Evolutionary conservation across 2,797 vertebrate species (phyloP).

Genomic region (Danio choprae): DNA sequence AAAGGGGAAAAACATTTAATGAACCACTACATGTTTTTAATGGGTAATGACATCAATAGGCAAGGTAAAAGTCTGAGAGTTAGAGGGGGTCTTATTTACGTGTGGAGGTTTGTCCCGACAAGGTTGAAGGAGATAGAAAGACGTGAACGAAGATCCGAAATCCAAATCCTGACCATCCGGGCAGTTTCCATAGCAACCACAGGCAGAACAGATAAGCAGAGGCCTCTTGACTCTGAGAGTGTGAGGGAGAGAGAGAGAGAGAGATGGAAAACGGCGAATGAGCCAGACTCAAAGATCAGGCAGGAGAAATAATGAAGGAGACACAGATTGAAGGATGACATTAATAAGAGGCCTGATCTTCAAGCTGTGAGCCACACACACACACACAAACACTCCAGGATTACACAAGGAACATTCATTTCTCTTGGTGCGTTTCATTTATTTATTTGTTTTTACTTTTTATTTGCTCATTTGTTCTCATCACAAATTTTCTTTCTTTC

Average conservation of each 20-base stretch:
- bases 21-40: neutral
- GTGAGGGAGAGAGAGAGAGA: constrained; percentile 54
- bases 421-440: constrained; percentile 18
- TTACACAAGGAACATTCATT: constrained; percentile 54
- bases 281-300: constrained; percentile 37
- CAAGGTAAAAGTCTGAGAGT: constrained; percentile 7
- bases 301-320: constrained; percentile 49
- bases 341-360: constrained; percentile 49
- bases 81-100: constrained; percentile 30
- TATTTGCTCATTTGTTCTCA: neutral
- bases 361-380: constrained; percentile 45
- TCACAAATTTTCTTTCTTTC: neutral
- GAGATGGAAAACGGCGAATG: constrained; percentile 20
- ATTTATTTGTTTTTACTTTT: neutral
- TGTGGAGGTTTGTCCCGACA: constrained; percentile 58
- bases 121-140: constrained; percentile 72
- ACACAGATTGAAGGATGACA: constrained; percentile 66
- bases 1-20: constrained; percentile 7
- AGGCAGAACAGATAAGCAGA: constrained; percentile 74
- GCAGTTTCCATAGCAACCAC: constrained; percentile 78
- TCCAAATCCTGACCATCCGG: constrained; percentile 58
- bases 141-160: constrained; percentile 54
- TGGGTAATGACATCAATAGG: neutral
- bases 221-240: constrained; percentile 68
- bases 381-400: constrained; percentile 46